Base-by-base conservation (phyloP, 2,888 invertebrate species). In the Parnassius mnemosyne region DNA sequence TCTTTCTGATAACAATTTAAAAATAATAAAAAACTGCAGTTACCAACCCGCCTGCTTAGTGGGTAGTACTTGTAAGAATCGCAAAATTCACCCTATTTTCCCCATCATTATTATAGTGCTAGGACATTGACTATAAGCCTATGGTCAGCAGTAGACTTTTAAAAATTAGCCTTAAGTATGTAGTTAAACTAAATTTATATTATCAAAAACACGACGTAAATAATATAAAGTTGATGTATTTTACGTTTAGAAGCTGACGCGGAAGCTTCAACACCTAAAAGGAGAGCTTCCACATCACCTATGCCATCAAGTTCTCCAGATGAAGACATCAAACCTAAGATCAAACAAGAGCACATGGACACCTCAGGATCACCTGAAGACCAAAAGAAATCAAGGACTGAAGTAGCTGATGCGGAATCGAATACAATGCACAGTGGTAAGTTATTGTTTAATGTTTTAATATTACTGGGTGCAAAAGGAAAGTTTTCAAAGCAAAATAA, bases 341-440 rank as follows among this genome's bases (percentile, higher is more conserved):
- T 94, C 76, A 95, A 95, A 80, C 94, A 94, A 76, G 95, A 95
- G 75, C 92, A 93, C 65, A 93, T 94, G 91, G 94, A 94, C 68
- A 92, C 92, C n/a, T 92, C 93, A 65, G 92, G 92, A 3, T 94
- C 94, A 25, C 93, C 93, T 53, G 94, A 94, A 72, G 93, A 93
- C 68, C 92, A 93, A 69, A 96, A 96, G 84, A 95, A 96, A 76
- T 94, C 94, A 50, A 93, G 96, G 80, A 96, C 95, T 60, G 96
- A 96, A 86, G 94, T 96, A 46, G 96, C 94, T 66, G 97, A 97
- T 81, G 97, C 97, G 55, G 97, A 97, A 84, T 96, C 97, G 44
- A 97, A 97, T 82, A 97, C 97, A 64, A 95, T 96, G 89, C 96
- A 96, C 87, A 96, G 97, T 90, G 97, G 97, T 97, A 85, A 95